Evolutionary conservation across 2,888 invertebrate species (phyloP).

Genomic region (Eupithecia insigniata): DNA sequence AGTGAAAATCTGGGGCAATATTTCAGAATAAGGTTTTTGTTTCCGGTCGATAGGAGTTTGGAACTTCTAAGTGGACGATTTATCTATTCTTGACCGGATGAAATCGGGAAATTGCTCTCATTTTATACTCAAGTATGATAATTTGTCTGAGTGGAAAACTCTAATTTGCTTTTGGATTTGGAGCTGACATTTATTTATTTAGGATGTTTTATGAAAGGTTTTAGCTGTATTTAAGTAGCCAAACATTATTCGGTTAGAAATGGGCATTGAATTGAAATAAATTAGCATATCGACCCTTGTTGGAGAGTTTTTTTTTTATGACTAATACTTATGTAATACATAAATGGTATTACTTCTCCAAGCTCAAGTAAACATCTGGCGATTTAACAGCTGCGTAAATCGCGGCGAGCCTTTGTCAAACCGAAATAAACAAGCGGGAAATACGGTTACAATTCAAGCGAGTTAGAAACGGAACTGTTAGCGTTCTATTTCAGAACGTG

Average conservation of each 20-base stretch:
- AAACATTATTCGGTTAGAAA: not conserved
- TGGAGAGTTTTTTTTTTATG: constrained; percentile 7
- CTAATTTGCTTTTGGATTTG: constrained; percentile 14
- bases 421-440: constrained; percentile 70
- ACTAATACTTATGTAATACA: constrained; percentile 26
- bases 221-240: not conserved
- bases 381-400: constrained; percentile 58
- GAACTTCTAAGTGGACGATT: constrained; percentile 41
- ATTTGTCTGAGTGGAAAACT: constrained; percentile 20
- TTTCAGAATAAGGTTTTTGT: constrained; percentile 42
- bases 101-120: constrained; percentile 25
- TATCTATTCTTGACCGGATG: constrained; percentile 37
- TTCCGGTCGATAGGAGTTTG: constrained; percentile 37
- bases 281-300: not conserved
- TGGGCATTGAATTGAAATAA: not conserved
- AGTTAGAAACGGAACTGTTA: constrained; percentile 69
- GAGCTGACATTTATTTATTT: constrained; percentile 11
- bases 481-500: constrained; percentile 68
- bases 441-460: constrained; percentile 62
- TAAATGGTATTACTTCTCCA: constrained; percentile 44
- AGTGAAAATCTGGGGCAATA: constrained; percentile 46
- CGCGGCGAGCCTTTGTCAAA: constrained; percentile 63
- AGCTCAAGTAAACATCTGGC: constrained; percentile 53
- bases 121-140: constrained; percentile 24
- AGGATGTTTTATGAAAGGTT: not conserved